A percentile compares a stretch with the other conserved stretches of the same genome.
These are phyloP conservation scores for Cotesia chilonis DNA, from an alignment of 1,140 invertebrate species.

Conservation along the genomic window DNA sequence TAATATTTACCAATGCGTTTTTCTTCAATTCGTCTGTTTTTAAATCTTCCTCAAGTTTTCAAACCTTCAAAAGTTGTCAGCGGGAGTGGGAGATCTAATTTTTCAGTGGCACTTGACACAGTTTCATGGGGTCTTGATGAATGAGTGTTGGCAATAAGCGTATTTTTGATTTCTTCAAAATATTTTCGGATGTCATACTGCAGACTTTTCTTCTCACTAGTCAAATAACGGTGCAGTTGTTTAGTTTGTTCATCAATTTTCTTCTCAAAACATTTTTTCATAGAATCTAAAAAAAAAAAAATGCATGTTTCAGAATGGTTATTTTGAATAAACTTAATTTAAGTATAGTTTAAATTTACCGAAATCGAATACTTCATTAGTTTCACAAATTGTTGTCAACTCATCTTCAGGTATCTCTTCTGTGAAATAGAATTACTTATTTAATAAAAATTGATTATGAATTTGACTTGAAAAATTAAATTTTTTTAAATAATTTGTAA, in stretches of 20 bases:
- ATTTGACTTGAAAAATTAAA: no score
- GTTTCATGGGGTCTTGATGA: neutral
- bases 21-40: no score
- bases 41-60: no score
- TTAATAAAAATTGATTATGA: neutral
- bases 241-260: neutral
- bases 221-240: neutral
- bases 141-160: neutral
- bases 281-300: neutral
- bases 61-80: no score
- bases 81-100: no score
- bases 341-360: neutral
- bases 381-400: neutral
- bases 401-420: neutral
- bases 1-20: no score
- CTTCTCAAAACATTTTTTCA: neutral
- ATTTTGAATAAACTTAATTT: neutral
- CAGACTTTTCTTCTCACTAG: neutral
- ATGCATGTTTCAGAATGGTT: neutral
- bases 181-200: slow-evolving; percentile 1
- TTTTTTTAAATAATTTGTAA: no score
- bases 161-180: slow-evolving; percentile 6
- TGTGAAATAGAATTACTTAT: slow-evolving; percentile 1
- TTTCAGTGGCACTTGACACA: neutral
- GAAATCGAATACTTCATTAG: neutral